Conservation (phyloP, 2,888 invertebrate genomes). For the Sinopyrophorus schimmeli region DNA sequence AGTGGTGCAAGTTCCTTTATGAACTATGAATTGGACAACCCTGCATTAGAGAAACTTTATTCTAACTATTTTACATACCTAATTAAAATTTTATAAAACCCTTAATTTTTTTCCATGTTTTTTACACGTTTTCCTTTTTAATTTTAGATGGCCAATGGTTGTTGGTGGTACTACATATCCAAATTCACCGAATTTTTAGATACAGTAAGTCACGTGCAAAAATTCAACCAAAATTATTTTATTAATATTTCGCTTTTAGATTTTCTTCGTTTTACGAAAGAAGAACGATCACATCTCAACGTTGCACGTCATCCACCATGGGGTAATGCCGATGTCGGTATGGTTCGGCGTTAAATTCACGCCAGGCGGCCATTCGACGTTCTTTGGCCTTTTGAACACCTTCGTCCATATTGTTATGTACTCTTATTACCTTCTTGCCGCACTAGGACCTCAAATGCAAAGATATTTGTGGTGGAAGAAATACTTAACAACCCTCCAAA, state of each 20-base stretch:
- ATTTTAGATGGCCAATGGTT: slow-evolving; percentile 83
- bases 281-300: slow-evolving; percentile 93
- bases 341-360: slow-evolving; percentile 68
- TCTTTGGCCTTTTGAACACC: slow-evolving; percentile 91
- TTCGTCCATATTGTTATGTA: slow-evolving; percentile 97
- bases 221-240: too few relatives aligned
- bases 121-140: too few relatives aligned
- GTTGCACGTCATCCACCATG: slow-evolving; percentile 95
- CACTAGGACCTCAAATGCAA: slow-evolving; percentile 84
- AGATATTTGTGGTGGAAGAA: slow-evolving; percentile 96
- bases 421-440: slow-evolving; percentile 86
- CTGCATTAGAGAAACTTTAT: too few relatives aligned
- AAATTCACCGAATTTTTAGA: slow-evolving; percentile 97
- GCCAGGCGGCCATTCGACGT: slow-evolving; percentile 87
- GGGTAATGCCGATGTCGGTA: slow-evolving; percentile 94
- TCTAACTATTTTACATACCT: too few relatives aligned
- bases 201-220: slow-evolving; percentile 70
- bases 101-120: too few relatives aligned
- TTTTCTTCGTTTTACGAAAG: slow-evolving; percentile 92
- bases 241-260: slow-evolving; percentile 51
- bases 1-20: too few relatives aligned
- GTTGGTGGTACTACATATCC: slow-evolving; percentile 97
- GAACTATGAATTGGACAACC: too few relatives aligned
- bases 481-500: slow-evolving; percentile 88
- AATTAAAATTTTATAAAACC: too few relatives aligned